Evolutionary conservation across 1,140 invertebrate genomes (phyloP).

Genomic region (Papilio polytes): DNA sequence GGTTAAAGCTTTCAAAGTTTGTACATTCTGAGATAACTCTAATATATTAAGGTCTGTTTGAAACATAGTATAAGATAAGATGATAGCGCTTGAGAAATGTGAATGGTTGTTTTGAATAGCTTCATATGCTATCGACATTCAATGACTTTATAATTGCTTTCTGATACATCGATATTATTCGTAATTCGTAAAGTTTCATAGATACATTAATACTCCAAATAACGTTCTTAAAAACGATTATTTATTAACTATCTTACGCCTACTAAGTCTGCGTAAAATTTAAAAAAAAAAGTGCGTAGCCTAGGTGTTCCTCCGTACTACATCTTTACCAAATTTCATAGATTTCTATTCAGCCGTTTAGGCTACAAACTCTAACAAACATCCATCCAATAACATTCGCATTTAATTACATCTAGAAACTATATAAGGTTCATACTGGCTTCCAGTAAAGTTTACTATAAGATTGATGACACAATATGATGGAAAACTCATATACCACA

Average conservation of each 20-base stretch:
- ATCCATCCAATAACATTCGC: too few species aligned
- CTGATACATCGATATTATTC: constrained; percentile 14
- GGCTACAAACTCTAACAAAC: too few species aligned
- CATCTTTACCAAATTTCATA: too few species aligned
- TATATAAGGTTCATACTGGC: neutral
- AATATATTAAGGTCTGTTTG: constrained; percentile 53
- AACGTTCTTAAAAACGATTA: neutral
- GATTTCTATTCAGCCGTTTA: too few species aligned
- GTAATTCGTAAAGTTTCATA: neutral
- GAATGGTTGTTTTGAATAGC: constrained; percentile 66
- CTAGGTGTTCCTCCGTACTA: too few species aligned
- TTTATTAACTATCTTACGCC: neutral
- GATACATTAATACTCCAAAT: neutral
- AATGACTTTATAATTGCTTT: constrained; percentile 43
- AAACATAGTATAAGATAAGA: constrained; percentile 62
- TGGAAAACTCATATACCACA: neutral
- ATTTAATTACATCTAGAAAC: neutral
- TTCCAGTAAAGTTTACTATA: neutral
- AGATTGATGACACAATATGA: neutral
- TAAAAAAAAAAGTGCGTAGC: too few species aligned
- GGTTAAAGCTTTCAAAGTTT: constrained; percentile 49
- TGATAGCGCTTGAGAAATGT: constrained; percentile 55
- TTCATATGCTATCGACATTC: constrained; percentile 54
- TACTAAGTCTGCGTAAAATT: too few species aligned
- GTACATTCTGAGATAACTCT: constrained; percentile 42